Evolutionary conservation across 2,888 invertebrate species (phyloP).

Genomic region (Sipha maydis): DNA sequence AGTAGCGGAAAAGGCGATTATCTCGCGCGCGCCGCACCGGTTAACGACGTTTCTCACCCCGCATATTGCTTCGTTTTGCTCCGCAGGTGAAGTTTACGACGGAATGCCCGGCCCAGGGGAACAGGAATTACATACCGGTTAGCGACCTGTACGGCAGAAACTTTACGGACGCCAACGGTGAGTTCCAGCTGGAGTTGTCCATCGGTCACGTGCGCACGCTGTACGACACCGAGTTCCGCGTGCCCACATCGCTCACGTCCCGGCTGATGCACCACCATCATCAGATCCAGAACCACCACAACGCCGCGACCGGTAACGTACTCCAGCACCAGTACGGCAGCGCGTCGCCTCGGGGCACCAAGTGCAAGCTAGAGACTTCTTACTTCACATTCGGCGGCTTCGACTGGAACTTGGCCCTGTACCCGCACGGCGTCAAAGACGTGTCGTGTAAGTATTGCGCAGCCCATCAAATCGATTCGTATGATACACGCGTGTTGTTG

Average conservation of each 20-base stretch:
- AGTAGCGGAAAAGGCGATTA: too few species aligned
- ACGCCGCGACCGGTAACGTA: constrained; percentile 59
- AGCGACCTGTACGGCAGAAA: constrained; percentile 77
- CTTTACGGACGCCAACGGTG: constrained; percentile 83
- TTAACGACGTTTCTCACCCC: not conserved
- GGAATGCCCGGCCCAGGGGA: constrained; percentile 79
- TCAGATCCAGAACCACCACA: constrained; percentile 65
- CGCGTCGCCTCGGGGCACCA: constrained; percentile 61
- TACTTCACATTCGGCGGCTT: constrained; percentile 83
- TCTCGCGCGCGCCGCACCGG: not conserved
- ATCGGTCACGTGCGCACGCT: constrained; percentile 80
- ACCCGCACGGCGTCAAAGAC: constrained; percentile 73
- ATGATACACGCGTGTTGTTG: too few species aligned
- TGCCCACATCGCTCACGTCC: constrained; percentile 70
- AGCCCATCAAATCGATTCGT: too few species aligned
- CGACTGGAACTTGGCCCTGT: constrained; percentile 81
- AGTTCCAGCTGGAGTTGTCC: constrained; percentile 82
- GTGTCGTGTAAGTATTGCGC: constrained; percentile 64
- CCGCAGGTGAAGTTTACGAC: constrained; percentile 73
- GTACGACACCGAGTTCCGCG: constrained; percentile 78
- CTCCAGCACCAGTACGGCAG: constrained; percentile 64
- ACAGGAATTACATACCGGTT: constrained; percentile 78
- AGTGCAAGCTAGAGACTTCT: constrained; percentile 72
- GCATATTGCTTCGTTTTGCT: not conserved
- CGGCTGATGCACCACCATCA: constrained; percentile 64